Base-by-base conservation (phyloP, 2,113 vertebrate genomes). In the Gymnobelideus leadbeateri region DNA sequence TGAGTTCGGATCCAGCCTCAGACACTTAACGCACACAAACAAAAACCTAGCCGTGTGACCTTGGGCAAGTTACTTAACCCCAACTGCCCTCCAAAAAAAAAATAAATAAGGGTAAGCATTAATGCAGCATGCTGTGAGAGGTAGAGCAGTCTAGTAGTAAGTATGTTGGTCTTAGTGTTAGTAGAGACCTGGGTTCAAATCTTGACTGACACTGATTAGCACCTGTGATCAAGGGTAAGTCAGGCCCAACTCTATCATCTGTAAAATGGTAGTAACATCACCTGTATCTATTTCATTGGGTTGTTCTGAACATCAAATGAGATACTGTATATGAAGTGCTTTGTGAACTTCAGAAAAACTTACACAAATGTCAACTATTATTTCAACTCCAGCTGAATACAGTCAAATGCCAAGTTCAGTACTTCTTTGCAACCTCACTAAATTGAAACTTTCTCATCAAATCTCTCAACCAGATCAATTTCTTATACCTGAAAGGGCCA, bases 261-360 rank as follows among this genome's bases (percentile, higher is more conserved):
- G 19, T 53, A 92, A 95, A 94, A 93, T 94, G 92, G 93, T 31
- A 50, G n/a, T 68, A 84, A 84, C 2, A n/a, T 84, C 68, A 84
- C 37, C 37, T 84, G 6, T 8, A 84, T 3, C 37, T 43, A 84
- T 21, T 37, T 68, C 61, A 68, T n/a, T n/a, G 37, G 37, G 10
- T 21, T 84, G 68, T 84, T 84, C 68, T 43, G 68, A 84, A 84
- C 0, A 84, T n/a, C 61, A 68, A 37, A n/a, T 68, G 31, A 37
- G 14, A n/a, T 84, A 21, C 68, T 21, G 9, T 84, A 84, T 43
- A 8, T 84, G 2, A 84, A 84, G 37, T 43, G 37, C 68, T 84
- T 84, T 84, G 68, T n/a, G 37, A 84, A 84, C 11, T 37, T 84
- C 14, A 43, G 14, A 77, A 77, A 68, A n/a, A 7, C 43, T 84